Evolutionary conservation across 1,140 invertebrate species (phyloP).

Genomic region (Eurosta solidaginis): DNA sequence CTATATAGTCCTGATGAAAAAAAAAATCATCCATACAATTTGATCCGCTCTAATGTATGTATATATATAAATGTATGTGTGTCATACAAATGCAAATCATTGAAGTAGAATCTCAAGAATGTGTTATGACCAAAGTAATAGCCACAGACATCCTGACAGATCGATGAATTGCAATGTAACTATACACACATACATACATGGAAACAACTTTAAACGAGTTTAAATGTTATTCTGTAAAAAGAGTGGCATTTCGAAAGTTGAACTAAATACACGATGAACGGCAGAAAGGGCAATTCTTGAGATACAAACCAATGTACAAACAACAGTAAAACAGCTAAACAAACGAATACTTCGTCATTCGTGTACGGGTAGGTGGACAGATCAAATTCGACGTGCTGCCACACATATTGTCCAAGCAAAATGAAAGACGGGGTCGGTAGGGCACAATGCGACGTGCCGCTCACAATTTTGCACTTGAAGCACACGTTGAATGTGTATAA

Average conservation of each 20-base stretch:
- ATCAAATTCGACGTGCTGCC: conserved; percentile 4
- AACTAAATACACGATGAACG: neutral
- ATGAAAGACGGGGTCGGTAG: too few relatives aligned
- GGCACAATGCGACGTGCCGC: neutral
- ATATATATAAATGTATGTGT: too few relatives aligned
- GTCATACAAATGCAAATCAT: conserved; percentile 7
- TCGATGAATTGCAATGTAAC: conserved; percentile 8
- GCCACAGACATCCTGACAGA: neutral
- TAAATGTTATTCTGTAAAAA: neutral
- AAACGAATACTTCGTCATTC: neutral
- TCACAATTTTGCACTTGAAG: conserved; percentile 1
- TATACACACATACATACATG: neutral
- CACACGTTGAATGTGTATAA: neutral
- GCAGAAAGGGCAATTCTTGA: neutral
- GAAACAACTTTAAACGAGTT: neutral
- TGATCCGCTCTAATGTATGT: too few relatives aligned
- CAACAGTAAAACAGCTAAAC: neutral
- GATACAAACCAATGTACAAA: too few relatives aligned
- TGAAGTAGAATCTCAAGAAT: neutral
- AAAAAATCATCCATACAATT: too few relatives aligned
- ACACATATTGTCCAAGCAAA: too few relatives aligned
- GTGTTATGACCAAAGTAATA: conserved; percentile 14
- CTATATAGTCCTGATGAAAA: too few relatives aligned
- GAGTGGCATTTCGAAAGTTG: neutral
- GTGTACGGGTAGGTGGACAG: conserved; percentile 6